These are phyloP conservation scores for Tetrax tetrax DNA, from an alignment of 2,113 vertebrate genomes.

Conservation along the genomic window DNA sequence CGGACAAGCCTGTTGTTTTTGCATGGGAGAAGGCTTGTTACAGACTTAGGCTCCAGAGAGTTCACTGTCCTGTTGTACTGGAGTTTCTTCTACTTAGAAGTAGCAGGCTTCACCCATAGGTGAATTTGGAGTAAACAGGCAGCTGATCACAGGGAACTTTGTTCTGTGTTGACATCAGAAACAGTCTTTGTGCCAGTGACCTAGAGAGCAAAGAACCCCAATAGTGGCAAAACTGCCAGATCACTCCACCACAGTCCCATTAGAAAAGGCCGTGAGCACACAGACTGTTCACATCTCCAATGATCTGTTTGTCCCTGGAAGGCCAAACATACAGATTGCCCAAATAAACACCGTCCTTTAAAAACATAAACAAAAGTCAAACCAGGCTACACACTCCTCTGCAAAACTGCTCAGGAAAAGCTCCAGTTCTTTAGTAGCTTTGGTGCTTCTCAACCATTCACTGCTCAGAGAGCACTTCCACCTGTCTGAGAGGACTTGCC, in stretches of 20 bases:
- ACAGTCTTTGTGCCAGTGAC: neutral
- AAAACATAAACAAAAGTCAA: conserved; percentile 21
- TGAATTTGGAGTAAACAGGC: conserved; percentile 33
- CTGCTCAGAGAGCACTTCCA: neutral
- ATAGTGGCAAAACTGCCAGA: conserved; percentile 17
- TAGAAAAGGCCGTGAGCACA: neutral
- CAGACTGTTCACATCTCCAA: neutral
- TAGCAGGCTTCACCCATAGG: neutral
- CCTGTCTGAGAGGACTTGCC: neutral
- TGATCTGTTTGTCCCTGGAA: neutral
- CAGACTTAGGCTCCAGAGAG: neutral
- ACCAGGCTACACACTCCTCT: neutral
- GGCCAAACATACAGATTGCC: neutral
- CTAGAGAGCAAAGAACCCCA: neutral
- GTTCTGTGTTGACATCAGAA: conserved; percentile 45
- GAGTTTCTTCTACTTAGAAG: neutral
- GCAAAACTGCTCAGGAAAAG: neutral
- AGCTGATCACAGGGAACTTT: conserved; percentile 45
- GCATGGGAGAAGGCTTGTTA: neutral
- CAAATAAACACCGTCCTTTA: conserved; percentile 11
- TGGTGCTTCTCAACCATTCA: neutral
- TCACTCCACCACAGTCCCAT: neutral
- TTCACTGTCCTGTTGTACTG: neutral
- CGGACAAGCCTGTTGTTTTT: neutral
- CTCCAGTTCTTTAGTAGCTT: neutral